Base-by-base conservation (phyloP, 2,888 invertebrate genomes). In the Saturnia japonica region DNA sequence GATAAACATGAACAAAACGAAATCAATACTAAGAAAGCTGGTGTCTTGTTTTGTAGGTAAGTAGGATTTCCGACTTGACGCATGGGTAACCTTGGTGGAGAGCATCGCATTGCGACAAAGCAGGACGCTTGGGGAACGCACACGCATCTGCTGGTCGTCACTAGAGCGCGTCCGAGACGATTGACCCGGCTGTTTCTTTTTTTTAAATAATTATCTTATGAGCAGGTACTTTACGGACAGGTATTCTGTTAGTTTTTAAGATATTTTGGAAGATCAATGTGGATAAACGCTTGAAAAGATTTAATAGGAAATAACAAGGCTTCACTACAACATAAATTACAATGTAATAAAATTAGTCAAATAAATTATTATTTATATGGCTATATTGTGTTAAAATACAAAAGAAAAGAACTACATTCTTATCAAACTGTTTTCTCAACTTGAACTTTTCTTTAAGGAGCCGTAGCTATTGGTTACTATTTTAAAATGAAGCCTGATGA, bases 61-160 rank as follows among this genome's bases (percentile, higher is more conserved):
- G 73, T 77, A 64, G 75, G 40, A 43, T 75, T 73, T 75, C 77
- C 74, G 74, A 76, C 73, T 54, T 68, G 73, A n/a, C 64, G 47
- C 62, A 43, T 60, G 60, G 42, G 54, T 69, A 45, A 57, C 9
- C 60, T 8, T n/a, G 22, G 70, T 74, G 71, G 74, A 74, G 72
- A 73, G 76, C 73, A 79, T 78, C 68, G 68, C 68, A 51, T 62
- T 71, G 81, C 75, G 73, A 77, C 68, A 72, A 67, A 73, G 72
- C 80, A 80, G 81, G 82, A 81, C 80, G 78, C 72, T 74, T 73
- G 77, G 76, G 77, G 74, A 73, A 60, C 72, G 78, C 74, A 72
- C 78, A 82, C 80, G 79, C 40, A 62, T 40, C 62, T 82, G 75
- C 81, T 80, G 75, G 80, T 77, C 78, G 75, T 69, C 80, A 77